A percentile compares a stretch with the other conserved stretches of the same genome.
Evolutionary conservation across 2,797 vertebrate genomes (phyloP).

Genomic region (Adrianichthys oophorus): DNA sequence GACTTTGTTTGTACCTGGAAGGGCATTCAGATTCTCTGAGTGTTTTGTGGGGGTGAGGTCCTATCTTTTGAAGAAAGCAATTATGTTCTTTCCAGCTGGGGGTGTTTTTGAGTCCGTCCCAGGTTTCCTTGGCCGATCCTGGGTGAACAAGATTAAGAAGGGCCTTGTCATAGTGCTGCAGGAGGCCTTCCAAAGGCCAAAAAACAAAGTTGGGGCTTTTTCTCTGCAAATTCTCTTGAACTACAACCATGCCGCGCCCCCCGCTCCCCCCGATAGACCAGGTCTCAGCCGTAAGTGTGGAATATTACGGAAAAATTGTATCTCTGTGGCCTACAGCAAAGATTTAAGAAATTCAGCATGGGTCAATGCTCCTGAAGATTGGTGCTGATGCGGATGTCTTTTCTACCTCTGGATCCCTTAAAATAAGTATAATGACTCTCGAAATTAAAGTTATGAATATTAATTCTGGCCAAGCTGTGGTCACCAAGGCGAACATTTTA

Average conservation of each 20-base stretch:
- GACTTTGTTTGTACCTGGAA: constrained; percentile 63
- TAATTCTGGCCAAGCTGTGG: constrained; percentile 28
- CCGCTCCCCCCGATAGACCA: no score
- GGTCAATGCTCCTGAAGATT: constrained; percentile 15
- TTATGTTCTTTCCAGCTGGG: constrained; percentile 54
- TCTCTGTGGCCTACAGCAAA: constrained; percentile 3
- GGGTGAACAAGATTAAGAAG: constrained; percentile 41
- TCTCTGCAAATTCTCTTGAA: no score
- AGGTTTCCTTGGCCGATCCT: constrained; percentile 54
- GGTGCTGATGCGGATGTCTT: not conserved
- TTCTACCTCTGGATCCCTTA: constrained; percentile 4
- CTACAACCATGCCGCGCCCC: no score
- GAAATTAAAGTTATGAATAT: constrained; percentile 41
- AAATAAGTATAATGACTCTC: constrained; percentile 15
- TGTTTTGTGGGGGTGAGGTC: constrained; percentile 38
- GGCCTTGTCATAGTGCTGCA: constrained; percentile 45
- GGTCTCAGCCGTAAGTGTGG: no score
- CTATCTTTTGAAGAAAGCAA: constrained; percentile 58
- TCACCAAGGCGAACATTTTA: constrained; percentile 27
- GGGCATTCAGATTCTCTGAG: constrained; percentile 50
- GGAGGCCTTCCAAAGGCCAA: constrained; percentile 39
- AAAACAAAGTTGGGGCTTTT: constrained; percentile 27
- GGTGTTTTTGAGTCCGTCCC: constrained; percentile 48
- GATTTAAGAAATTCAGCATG: constrained; percentile 6
- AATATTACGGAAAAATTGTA: no score